Conservation (phyloP, 2,888 invertebrate species). For the Esperia sulphurella region DNA sequence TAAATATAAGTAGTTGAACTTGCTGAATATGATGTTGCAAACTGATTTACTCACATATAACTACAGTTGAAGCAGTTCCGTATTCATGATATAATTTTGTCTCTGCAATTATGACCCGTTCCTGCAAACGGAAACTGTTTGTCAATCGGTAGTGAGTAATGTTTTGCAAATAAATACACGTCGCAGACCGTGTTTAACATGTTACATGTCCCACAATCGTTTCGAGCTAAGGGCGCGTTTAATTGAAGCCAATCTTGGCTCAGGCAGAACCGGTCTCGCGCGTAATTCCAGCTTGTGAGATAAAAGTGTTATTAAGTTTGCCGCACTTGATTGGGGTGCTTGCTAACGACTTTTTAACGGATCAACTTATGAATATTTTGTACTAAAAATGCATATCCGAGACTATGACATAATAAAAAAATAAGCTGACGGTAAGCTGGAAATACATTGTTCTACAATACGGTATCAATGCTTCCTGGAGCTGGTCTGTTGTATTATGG, state of each 20-base stretch:
- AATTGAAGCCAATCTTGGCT: constrained; percentile 21
- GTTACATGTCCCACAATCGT: constrained; percentile 9
- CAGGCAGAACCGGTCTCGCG: constrained; percentile 20
- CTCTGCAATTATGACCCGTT: background rate
- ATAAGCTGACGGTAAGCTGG: too few relatives aligned
- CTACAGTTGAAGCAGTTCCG: background rate
- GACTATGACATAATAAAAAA: too few relatives aligned
- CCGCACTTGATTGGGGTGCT: constrained; percentile 18
- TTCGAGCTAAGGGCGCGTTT: constrained; percentile 25
- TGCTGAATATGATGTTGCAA: too few relatives aligned
- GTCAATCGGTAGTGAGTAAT: constrained; percentile 21
- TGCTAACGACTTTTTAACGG: background rate
- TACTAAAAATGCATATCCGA: too few relatives aligned
- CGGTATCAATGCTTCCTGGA: too few relatives aligned
- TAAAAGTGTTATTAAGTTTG: constrained; percentile 42
- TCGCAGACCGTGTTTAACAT: constrained; percentile 19
- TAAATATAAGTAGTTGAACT: too few relatives aligned
- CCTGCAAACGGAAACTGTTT: constrained; percentile 1
- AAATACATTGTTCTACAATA: too few relatives aligned
- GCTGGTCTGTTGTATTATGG: too few relatives aligned
- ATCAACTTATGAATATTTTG: background rate
- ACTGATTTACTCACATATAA: background rate
- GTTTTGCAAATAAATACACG: constrained; percentile 25
- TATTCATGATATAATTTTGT: background rate
- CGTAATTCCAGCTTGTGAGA: constrained; percentile 17